Evolutionary conservation across 2,888 invertebrate species (phyloP).

Genomic region (Frankliniella fusca): DNA sequence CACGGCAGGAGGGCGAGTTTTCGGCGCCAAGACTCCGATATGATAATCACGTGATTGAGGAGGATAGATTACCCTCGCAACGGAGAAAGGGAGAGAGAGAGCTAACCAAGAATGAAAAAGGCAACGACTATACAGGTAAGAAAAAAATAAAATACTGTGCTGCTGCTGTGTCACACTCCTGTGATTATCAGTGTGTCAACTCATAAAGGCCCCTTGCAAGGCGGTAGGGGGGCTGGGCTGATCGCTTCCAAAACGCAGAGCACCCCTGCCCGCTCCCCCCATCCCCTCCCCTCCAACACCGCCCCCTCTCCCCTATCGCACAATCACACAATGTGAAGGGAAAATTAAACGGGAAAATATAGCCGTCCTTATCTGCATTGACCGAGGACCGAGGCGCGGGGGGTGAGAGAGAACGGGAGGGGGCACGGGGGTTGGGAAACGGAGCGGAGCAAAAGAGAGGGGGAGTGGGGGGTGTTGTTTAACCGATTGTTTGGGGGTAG

Average conservation of each 20-base stretch:
- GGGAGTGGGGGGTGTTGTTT: background rate
- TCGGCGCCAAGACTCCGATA: no score
- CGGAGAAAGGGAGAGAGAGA: no score
- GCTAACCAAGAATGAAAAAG: no score
- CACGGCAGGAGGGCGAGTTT: no score
- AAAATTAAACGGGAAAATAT: conserved; percentile 23
- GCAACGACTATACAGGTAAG: no score
- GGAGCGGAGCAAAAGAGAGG: background rate
- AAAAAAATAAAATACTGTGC: no score
- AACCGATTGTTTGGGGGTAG: no score
- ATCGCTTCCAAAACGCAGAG: background rate
- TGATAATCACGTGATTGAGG: no score
- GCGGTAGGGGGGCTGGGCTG: background rate
- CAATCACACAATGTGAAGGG: conserved; percentile 17
- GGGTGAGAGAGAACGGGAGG: background rate
- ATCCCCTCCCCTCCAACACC: background rate
- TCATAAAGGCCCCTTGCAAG: background rate
- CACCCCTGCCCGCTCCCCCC: background rate
- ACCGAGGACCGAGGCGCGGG: background rate
- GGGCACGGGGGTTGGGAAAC: background rate
- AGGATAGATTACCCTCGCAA: no score
- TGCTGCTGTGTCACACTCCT: background rate
- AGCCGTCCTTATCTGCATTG: background rate
- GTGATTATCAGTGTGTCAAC: background rate
- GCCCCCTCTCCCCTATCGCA: background rate